These are phyloP conservation scores for Marcusenius ussheri DNA, from an alignment of 2,113 vertebrate genomes.

Conservation along the genomic window DNA sequence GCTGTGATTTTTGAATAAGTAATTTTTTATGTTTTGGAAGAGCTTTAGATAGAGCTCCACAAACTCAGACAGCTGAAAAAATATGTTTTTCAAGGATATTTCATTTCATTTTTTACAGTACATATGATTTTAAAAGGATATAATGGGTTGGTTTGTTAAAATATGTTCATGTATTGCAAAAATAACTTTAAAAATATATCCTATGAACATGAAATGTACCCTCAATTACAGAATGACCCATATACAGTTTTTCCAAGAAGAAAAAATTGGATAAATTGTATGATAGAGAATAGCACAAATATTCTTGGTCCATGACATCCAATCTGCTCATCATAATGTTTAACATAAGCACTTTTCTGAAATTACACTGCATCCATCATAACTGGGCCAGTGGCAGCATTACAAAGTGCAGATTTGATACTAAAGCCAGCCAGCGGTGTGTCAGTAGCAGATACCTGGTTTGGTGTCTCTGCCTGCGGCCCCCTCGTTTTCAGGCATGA, in stretches of 20 bases:
- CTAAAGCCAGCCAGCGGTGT: background rate
- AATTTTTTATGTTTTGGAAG: too few relatives aligned
- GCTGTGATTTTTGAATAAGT: too few relatives aligned
- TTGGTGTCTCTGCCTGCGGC: background rate
- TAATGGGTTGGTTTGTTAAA: background rate
- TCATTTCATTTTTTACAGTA: background rate
- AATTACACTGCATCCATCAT: background rate
- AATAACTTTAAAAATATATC: background rate
- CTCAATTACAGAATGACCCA: background rate
- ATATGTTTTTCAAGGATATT: background rate
- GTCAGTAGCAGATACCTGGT: background rate
- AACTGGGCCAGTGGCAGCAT: background rate
- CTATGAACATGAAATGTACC: background rate
- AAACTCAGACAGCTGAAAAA: too few relatives aligned
- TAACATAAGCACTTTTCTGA: background rate
- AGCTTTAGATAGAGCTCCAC: too few relatives aligned
- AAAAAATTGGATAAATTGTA: background rate
- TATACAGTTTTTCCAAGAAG: background rate
- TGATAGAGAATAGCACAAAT: background rate
- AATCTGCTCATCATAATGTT: background rate
- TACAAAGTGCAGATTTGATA: background rate
- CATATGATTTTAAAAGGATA: background rate
- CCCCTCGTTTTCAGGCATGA: background rate
- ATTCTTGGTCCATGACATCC: background rate
- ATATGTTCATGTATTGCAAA: background rate